These are phyloP conservation scores for Tapera naevia DNA, from an alignment of 2,797 vertebrate species.

Conservation along the genomic window DNA sequence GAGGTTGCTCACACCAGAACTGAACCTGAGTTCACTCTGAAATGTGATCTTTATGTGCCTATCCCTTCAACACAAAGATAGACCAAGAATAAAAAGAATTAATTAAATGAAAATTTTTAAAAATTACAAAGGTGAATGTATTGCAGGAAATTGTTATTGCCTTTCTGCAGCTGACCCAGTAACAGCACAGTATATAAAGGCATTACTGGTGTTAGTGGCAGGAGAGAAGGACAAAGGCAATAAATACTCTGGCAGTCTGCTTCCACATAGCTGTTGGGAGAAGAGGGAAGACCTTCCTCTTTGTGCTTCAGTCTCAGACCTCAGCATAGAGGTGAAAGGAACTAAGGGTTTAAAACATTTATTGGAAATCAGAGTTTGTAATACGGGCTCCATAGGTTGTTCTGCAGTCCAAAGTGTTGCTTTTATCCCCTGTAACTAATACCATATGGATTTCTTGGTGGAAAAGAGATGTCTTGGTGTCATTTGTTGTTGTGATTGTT, in stretches of 20 bases:
- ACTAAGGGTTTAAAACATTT: neutral
- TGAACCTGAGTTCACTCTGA: neutral
- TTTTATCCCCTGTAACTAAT: neutral
- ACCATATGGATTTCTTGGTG: neutral
- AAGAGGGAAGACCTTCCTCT: neutral
- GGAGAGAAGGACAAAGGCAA: neutral
- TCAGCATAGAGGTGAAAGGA: neutral
- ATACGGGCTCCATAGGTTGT: neutral
- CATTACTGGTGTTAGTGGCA: neutral
- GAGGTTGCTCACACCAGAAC: neutral
- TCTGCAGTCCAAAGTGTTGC: neutral
- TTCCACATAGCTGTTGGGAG: neutral
- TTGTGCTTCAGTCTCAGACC: neutral
- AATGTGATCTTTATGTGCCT: neutral
- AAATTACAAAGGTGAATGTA: neutral
- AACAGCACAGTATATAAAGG: neutral
- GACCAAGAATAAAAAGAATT: neutral
- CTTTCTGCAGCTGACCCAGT: neutral
- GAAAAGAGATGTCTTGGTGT: neutral
- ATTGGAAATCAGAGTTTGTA: neutral
- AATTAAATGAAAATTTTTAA: neutral
- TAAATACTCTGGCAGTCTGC: neutral
- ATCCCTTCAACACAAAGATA: neutral
- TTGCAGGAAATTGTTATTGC: neutral
- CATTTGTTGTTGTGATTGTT: neutral